A percentile compares a stretch with the other conserved stretches of the same genome.
These are phyloP conservation scores for Crocodylus rhombifer DNA, from an alignment of 2,797 vertebrate species.

Conservation along the genomic window DNA sequence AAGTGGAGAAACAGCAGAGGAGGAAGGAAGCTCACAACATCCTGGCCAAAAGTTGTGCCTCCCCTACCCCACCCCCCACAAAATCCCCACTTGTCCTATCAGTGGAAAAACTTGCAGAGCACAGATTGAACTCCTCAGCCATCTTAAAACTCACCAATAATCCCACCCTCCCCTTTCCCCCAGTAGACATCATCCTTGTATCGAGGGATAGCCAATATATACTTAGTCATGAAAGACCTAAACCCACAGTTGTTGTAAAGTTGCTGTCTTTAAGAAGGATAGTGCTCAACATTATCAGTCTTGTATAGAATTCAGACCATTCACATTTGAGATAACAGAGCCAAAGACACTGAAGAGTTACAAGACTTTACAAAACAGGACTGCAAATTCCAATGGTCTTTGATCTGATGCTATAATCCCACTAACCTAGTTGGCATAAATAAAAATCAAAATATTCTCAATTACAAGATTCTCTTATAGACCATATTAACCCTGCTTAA, in stretches of 20 bases:
- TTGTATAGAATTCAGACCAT: not conserved
- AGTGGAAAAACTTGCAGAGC: no score
- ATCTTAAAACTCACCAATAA: no score
- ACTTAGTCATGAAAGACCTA: not conserved
- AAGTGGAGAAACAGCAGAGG: no score
- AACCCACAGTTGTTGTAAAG: not conserved
- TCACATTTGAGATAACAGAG: not conserved
- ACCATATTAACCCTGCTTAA: not conserved
- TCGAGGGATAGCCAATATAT: not conserved
- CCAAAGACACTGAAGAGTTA: not conserved
- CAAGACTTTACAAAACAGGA: fast-evolving
- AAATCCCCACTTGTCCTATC: no score
- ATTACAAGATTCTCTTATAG: not conserved
- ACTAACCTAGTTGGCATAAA: not conserved
- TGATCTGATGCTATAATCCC: not conserved
- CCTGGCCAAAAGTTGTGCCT: no score
- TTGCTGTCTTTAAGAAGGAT: not conserved
- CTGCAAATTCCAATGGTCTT: not conserved
- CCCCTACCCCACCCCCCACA: no score
- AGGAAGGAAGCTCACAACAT: no score
- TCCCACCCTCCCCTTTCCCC: no score
- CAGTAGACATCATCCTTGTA: no score
- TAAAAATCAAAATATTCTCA: not conserved
- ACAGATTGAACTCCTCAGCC: no score
- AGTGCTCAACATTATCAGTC: not conserved